phyloP scores from a whole-genome alignment of 2,797 vertebrate genomes.

The Avahi laniger region DNA sequence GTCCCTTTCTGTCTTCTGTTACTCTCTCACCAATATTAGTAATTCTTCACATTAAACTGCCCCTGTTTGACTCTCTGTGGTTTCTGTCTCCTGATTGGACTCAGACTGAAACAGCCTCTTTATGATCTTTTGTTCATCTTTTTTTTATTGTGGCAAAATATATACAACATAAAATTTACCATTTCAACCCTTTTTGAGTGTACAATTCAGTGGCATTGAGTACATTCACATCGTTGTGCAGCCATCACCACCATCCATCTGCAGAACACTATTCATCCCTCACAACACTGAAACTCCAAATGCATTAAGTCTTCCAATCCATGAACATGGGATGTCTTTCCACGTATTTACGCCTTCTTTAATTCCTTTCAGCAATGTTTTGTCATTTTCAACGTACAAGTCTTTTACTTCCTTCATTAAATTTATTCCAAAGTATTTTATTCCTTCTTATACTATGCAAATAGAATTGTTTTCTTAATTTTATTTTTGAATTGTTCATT shows the following conservation, averaged over 20 bases:
- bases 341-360: fast-evolving
- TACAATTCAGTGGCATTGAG: fast-evolving
- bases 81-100: background rate
- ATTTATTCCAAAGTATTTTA: background rate
- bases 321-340: background rate
- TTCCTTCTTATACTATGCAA: background rate
- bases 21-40: fast-evolving
- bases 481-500: background rate
- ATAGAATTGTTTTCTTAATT: background rate
- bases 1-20: too few species aligned
- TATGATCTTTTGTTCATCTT: fast-evolving
- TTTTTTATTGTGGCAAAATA: background rate
- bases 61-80: background rate
- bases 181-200: background rate
- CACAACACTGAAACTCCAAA: too few species aligned
- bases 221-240: background rate
- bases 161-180: fast-evolving
- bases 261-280: background rate
- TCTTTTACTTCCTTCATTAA: background rate
- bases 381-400: background rate
- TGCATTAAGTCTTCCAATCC: too few species aligned
- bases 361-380: background rate
- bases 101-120: background rate
- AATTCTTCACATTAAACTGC: background rate
- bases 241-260: background rate